phyloP scores from a whole-genome alignment of 30 jellyfish, hydroid and myxozoan species.

The Aurelia aurita complex sp. Pacific region DNA sequence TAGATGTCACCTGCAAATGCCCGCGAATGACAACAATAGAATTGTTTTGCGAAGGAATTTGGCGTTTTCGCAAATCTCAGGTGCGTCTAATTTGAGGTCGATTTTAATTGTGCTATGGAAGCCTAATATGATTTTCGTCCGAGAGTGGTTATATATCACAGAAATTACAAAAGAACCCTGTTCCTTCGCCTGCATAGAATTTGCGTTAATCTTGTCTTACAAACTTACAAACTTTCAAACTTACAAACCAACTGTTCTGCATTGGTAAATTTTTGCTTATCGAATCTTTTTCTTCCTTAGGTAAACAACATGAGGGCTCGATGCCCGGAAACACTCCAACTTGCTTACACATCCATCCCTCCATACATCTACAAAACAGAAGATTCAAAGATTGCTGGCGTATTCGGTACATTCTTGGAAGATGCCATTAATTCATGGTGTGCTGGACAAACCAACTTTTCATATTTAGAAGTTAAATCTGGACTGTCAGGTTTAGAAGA shows the following conservation, averaged over 20 bases:
- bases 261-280: too few relatives aligned
- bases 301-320: conserved; percentile 37
- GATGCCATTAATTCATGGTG: conserved; percentile 66
- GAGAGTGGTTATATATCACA: not conserved
- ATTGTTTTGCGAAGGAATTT: too few relatives aligned
- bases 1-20: too few relatives aligned
- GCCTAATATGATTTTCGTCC: too few relatives aligned
- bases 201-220: too few relatives aligned
- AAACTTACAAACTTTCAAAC: too few relatives aligned
- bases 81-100: too few relatives aligned
- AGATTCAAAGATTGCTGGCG: conserved; percentile 43
- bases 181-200: not conserved
- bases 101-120: too few relatives aligned
- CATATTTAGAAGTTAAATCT: conserved; percentile 39
- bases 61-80: too few relatives aligned
- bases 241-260: too few relatives aligned
- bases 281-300: not conserved
- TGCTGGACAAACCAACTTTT: conserved; percentile 40
- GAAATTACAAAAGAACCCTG: not conserved
- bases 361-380: conserved; percentile 51
- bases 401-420: conserved; percentile 23
- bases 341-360: conserved; percentile 52
- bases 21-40: too few relatives aligned
- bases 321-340: conserved; percentile 43
- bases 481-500: conserved; percentile 44